phyloP scores from a whole-genome alignment of 2,113 vertebrate genomes.

The Rana temporaria region DNA sequence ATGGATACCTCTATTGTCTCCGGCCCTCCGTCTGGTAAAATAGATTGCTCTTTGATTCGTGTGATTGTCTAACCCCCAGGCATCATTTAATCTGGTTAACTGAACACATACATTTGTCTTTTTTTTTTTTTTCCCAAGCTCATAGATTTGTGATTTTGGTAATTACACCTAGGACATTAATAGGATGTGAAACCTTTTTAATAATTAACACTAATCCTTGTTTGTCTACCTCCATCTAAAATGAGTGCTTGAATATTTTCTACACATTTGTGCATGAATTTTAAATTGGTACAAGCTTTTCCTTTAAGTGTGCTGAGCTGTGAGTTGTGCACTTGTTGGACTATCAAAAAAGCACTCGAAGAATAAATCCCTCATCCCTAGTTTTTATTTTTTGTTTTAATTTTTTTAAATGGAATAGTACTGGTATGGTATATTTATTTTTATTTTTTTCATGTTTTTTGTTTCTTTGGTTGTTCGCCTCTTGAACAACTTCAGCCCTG shows the following conservation, averaged over 20 bases:
- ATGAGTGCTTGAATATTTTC: constrained; percentile 60
- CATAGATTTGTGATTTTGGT: constrained; percentile 75
- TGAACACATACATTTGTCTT: constrained; percentile 83
- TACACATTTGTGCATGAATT: constrained; percentile 12
- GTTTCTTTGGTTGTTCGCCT: no score
- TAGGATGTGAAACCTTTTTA: constrained; percentile 76
- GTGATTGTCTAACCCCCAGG: constrained; percentile 80
- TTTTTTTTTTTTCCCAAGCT: constrained; percentile 76
- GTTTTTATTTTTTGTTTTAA: no score
- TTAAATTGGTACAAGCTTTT: no score
- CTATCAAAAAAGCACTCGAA: no score
- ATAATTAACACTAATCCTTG: constrained; percentile 70
- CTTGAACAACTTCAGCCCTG: no score
- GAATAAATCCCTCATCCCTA: no score
- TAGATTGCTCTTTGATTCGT: constrained; percentile 73
- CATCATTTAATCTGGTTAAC: constrained; percentile 85
- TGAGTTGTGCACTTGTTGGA: no score
- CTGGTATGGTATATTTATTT: no score
- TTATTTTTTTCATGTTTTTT: no score
- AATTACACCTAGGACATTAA: constrained; percentile 72
- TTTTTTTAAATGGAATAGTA: no score
- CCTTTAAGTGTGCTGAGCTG: no score
- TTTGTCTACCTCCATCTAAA: constrained; percentile 65
- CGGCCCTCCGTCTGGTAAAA: constrained; percentile 55
- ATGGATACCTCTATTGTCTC: constrained; percentile 38